phyloP scores from a whole-genome alignment of 2,797 vertebrate species.

The Tapera naevia region DNA sequence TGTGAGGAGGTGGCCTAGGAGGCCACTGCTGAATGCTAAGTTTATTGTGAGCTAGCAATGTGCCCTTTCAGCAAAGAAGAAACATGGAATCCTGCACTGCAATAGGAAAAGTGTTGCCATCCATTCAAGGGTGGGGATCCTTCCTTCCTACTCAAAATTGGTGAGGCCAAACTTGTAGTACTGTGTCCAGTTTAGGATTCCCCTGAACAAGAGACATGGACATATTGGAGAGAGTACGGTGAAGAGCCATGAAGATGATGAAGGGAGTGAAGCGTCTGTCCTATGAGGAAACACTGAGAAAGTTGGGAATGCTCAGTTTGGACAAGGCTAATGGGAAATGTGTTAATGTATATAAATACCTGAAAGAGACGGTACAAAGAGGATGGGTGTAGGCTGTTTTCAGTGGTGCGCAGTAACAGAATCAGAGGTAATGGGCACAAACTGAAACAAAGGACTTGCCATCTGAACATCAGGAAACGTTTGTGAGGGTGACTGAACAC shows the following conservation, averaged over 20 bases:
- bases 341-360: neutral
- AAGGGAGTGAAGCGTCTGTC: too few relatives aligned
- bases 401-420: too few relatives aligned
- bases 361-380: neutral
- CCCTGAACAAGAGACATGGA: too few relatives aligned
- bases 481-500: too few relatives aligned
- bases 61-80: neutral
- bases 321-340: neutral
- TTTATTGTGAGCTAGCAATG: neutral
- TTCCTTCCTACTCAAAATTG: neutral
- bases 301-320: neutral
- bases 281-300: neutral
- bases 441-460: too few relatives aligned
- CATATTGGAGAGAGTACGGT: too few relatives aligned
- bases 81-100: neutral
- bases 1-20: neutral
- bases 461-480: too few relatives aligned
- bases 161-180: neutral
- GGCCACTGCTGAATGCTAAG: neutral
- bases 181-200: neutral
- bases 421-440: too few relatives aligned
- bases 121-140: fast-evolving
- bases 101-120: neutral
- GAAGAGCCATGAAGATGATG: neutral
- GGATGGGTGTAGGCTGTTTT: neutral